Percentiles rank a stretch among this genome's conserved stretches.
Conservation (phyloP, 2,888 invertebrate species). For the Chrysomela aeneicollis region DNA sequence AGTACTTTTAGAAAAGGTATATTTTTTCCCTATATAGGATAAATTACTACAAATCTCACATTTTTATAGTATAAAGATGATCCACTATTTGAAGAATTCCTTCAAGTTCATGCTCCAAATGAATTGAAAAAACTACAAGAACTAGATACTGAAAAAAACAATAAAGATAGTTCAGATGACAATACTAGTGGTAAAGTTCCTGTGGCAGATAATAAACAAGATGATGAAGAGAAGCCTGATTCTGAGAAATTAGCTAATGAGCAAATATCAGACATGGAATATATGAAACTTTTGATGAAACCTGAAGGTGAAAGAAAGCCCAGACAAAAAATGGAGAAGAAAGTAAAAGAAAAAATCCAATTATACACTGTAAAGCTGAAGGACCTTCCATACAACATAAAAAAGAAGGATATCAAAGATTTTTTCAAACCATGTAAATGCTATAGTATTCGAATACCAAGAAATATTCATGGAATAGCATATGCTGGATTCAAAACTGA, state of each 20-base stretch:
- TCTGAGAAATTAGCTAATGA: constrained; percentile 71
- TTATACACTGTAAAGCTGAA: constrained; percentile 72
- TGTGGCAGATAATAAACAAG: constrained; percentile 52
- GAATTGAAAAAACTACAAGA: constrained; percentile 49
- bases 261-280: constrained; percentile 78
- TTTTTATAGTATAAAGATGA: constrained; percentile 79
- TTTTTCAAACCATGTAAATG: constrained; percentile 85
- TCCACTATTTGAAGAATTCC: constrained; percentile 87
- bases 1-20: constrained; percentile 70
- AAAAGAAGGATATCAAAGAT: constrained; percentile 83
- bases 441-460: constrained; percentile 80
- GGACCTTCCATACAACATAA: constrained; percentile 79
- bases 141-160: constrained; percentile 55
- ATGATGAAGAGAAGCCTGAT: constrained; percentile 32
- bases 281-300: constrained; percentile 74
- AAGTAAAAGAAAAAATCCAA: constrained; percentile 56
- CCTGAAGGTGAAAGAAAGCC: constrained; percentile 49
- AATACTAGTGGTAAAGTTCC: constrained; percentile 48
- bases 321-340: constrained; percentile 58
- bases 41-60: constrained; percentile 2
- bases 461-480: constrained; percentile 83
- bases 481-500: constrained; percentile 91
- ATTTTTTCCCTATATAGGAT: constrained; percentile 16
- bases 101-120: constrained; percentile 79
- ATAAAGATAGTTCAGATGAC: constrained; percentile 52